phyloP scores from a whole-genome alignment of 2,797 vertebrate genomes.

The Cossypha polioptera region DNA sequence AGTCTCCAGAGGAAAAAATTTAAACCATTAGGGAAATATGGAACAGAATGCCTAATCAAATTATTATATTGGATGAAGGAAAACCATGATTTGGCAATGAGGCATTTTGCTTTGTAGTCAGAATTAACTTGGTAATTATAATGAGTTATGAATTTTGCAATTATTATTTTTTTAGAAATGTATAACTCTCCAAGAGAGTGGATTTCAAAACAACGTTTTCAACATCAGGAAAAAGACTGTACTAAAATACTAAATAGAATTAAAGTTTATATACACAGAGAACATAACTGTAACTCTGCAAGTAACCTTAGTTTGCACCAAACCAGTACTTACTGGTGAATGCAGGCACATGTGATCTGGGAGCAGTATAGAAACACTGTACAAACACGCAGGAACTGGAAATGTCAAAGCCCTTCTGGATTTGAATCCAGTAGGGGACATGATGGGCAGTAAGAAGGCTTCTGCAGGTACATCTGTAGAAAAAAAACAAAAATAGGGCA shows the following conservation, averaged over 20 bases:
- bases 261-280: neutral
- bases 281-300: neutral
- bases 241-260: neutral
- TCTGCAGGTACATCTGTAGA: neutral
- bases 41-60: conserved; percentile 54
- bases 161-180: conserved; percentile 2
- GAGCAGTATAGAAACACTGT: neutral
- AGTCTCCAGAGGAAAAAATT: conserved; percentile 49
- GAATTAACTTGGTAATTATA: conserved; percentile 45
- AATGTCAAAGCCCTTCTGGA: neutral
- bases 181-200: neutral
- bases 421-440: neutral
- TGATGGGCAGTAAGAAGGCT: neutral
- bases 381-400: neutral
- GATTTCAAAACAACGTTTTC: neutral
- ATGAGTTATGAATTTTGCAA: neutral
- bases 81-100: conserved; percentile 31
- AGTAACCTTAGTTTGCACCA: neutral
- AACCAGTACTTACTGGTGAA: neutral
- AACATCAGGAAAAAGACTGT: neutral
- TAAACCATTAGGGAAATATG: conserved; percentile 54
- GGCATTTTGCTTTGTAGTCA: conserved; percentile 58
- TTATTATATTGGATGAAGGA: conserved; percentile 40
- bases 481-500: neutral
- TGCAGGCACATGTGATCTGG: neutral